phyloP scores from a whole-genome alignment of 2,888 invertebrate genomes.

The Phlogophora meticulosa region DNA sequence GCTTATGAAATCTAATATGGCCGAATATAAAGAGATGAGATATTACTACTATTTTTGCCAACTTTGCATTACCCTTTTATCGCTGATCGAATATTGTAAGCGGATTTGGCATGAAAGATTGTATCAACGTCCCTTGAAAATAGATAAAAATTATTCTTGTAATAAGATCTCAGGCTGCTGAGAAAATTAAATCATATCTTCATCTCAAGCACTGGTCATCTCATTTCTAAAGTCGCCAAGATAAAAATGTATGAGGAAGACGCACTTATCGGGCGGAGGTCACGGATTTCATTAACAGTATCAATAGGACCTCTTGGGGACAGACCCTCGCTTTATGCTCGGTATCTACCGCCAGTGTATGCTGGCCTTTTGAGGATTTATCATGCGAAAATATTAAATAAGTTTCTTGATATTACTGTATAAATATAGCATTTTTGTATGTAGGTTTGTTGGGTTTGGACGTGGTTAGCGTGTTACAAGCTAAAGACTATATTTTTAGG shows the following conservation, averaged over 20 bases:
- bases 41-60: conserved; percentile 12
- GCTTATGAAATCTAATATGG: neutral
- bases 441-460: neutral
- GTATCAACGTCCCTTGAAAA: neutral
- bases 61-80: conserved; percentile 3
- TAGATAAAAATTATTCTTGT: neutral
- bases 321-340: conserved; percentile 68
- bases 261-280: conserved; percentile 71
- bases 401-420: conserved; percentile 22
- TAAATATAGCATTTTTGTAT: neutral
- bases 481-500: neutral
- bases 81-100: conserved; percentile 20
- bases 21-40: neutral
- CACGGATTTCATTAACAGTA: conserved; percentile 84
- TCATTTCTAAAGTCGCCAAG: conserved; percentile 46
- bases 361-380: conserved; percentile 61
- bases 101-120: conserved; percentile 6
- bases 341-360: conserved; percentile 66
- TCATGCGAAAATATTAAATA: conserved; percentile 55
- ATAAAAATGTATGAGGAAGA: conserved; percentile 61
- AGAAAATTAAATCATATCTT: conserved; percentile 28
- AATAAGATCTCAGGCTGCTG: no score
- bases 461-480: neutral
- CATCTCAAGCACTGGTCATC: conserved; percentile 36
- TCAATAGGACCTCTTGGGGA: conserved; percentile 77